phyloP scores from a whole-genome alignment of 2,888 invertebrate species.

The Zaprionus bogoriensis region DNA sequence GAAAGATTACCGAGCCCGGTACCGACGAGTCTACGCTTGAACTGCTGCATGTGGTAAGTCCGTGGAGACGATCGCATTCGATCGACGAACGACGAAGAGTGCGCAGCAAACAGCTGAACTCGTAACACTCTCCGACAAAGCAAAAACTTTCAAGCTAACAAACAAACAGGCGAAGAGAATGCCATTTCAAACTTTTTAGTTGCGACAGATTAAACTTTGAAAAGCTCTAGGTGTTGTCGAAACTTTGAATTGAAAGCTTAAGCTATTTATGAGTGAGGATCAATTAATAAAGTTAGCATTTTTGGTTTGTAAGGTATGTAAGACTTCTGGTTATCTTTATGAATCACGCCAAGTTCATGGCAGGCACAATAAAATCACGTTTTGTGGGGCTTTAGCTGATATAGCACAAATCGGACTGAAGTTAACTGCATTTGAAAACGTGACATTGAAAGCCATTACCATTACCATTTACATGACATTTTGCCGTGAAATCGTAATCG shows the following conservation, averaged over 20 bases:
- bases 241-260: too few species aligned
- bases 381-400: constrained; percentile 30
- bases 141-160: background rate
- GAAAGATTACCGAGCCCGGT: constrained; percentile 55
- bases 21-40: constrained; percentile 77
- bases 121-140: constrained; percentile 23
- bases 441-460: constrained; percentile 32
- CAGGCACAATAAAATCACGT: constrained; percentile 14
- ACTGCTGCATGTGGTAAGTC: constrained; percentile 81
- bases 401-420: constrained; percentile 13
- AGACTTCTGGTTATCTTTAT: too few species aligned
- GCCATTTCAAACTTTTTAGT: too few species aligned
- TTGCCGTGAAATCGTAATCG: constrained; percentile 27
- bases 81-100: constrained; percentile 1
- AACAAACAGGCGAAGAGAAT: background rate
- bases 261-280: too few species aligned
- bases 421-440: constrained; percentile 1
- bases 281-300: too few species aligned
- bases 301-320: too few species aligned
- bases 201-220: background rate
- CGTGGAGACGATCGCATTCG: constrained; percentile 6
- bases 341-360: background rate
- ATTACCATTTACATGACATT: constrained; percentile 19
- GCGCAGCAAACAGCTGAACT: constrained; percentile 23
- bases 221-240: background rate